Evolutionary conservation across 2,888 invertebrate genomes (phyloP), one percentile per base, ranked within the genome.

Genomic region (Chrysotoxum bicinctum): DNA sequence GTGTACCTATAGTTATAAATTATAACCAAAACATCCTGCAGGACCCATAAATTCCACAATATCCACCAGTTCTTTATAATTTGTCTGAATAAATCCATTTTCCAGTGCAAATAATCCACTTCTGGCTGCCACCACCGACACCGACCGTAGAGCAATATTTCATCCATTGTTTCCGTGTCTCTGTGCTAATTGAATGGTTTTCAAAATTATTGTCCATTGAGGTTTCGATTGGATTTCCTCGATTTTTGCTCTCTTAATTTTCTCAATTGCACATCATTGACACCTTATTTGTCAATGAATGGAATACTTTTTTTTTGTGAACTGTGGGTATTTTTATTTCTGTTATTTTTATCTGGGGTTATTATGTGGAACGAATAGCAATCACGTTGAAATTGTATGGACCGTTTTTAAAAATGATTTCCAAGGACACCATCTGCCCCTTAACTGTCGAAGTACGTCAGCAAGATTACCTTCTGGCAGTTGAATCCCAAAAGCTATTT

Each of bases 121-220:
- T 48, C 21, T 14, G 45, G 5, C 19, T 19, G 19, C 19, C 4
- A 45, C 9, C 16, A 45, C 3, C 12, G 9, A n/a, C n/a, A n/a
- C n/a, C n/a, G 1, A 21, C 12, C 48, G 21, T 6, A 4, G 21
- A 12, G 21, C 7, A 23, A 48, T 50, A 50, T 23, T 50, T 50
- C 50, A 50, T 50, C 23, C 23, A 23, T 23, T 50, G 50, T 50
- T 50, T 75, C 56, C 54, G 32, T 75, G 75, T 58, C 16, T 56
- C 68, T 43, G 56, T 56, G 48, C 68, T 68, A 75, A 75, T 75
- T 75, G 64, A 75, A 75, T 75, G 56, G 75, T 56, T 48, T 30
- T 75, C 45, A 50, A 50, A 50, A 23, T 50, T 50, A 50, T 50
- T 50, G 10, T 14, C 50, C 21, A 14, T 50, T 50, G 23, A 23